phyloP scores from a whole-genome alignment of 2,888 invertebrate species.

The Malthinus seriepunctatus region DNA sequence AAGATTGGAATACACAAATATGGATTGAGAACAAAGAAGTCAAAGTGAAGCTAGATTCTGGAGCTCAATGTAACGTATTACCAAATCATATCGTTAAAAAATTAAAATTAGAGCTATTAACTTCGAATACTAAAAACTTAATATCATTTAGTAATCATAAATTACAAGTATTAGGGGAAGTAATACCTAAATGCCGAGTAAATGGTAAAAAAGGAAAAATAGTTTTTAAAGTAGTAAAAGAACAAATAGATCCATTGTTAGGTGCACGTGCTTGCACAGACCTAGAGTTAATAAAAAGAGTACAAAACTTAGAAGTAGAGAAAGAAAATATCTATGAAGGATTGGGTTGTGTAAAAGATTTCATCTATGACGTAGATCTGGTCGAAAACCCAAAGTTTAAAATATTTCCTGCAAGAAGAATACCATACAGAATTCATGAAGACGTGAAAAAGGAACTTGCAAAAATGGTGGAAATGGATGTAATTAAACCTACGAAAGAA shows the following conservation, averaged over 20 bases:
- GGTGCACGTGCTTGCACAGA: neutral
- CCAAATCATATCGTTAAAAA: neutral
- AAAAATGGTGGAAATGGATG: neutral
- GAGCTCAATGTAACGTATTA: neutral
- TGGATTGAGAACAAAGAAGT: neutral
- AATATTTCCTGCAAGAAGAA: conserved; percentile 3
- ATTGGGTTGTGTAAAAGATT: neutral
- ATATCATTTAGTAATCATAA: neutral
- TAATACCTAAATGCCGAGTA: neutral
- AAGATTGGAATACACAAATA: neutral
- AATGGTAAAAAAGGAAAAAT: neutral
- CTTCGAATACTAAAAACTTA: neutral
- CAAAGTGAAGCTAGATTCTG: neutral
- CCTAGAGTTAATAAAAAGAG: neutral
- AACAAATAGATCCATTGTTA: neutral
- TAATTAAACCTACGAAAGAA: neutral
- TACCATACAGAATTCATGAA: conserved; percentile 6
- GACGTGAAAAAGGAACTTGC: conserved; percentile 10
- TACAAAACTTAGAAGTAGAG: neutral
- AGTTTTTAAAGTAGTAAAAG: neutral
- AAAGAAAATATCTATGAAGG: neutral
- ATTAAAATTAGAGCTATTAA: neutral
- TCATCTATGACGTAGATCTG: neutral
- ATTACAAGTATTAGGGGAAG: neutral
- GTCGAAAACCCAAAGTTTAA: neutral